Evolutionary conservation across 2,797 vertebrate species (phyloP).

Genomic region (Mormyrus hasselquistii): DNA sequence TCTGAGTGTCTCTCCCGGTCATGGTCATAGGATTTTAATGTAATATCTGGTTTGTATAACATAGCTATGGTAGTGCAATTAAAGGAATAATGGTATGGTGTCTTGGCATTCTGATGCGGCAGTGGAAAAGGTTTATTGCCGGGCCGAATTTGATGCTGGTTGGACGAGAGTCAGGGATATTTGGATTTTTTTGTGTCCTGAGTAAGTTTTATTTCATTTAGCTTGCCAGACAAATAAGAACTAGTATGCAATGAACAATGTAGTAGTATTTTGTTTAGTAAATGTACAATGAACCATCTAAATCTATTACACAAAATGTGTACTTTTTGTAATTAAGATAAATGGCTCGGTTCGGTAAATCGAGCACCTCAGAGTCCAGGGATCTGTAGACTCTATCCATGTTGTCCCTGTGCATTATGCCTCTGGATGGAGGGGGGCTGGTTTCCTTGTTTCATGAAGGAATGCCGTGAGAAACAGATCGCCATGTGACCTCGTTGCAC

Average conservation of each 20-base stretch:
- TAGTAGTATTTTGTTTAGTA: background rate
- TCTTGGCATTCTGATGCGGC: background rate
- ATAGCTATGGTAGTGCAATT: background rate
- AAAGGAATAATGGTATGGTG: background rate
- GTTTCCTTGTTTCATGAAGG: background rate
- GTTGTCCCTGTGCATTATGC: background rate
- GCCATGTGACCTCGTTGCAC: constrained; percentile 22
- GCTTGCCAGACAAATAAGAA: background rate
- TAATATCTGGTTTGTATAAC: background rate
- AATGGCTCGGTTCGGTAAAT: background rate
- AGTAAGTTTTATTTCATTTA: background rate
- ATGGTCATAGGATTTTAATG: background rate
- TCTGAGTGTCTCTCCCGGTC: background rate
- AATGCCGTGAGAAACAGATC: constrained; percentile 8
- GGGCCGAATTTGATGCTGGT: background rate
- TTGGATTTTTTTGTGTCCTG: background rate
- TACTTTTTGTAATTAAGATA: background rate
- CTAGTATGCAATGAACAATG: background rate
- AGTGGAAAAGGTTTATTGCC: background rate
- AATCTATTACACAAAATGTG: background rate
- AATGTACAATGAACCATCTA: background rate
- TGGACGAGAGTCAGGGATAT: background rate
- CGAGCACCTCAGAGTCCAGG: background rate
- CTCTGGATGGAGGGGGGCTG: background rate
- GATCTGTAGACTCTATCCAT: background rate